Evolutionary conservation across 2,113 vertebrate genomes (phyloP).

Genomic region (Uria lomvia): DNA sequence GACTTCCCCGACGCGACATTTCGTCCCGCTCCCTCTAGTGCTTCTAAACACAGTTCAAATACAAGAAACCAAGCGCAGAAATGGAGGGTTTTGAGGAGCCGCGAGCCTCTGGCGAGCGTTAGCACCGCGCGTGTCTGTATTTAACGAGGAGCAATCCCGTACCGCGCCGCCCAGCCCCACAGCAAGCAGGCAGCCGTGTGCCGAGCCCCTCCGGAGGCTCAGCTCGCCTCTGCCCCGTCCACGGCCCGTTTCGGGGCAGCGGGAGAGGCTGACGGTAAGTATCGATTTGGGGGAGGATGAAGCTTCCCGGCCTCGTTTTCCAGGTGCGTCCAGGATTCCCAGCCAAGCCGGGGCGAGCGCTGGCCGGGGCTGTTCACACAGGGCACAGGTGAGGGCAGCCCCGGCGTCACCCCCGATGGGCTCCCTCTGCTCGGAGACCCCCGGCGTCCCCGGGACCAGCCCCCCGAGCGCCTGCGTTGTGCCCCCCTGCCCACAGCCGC

Average conservation of each 20-base stretch:
- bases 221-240: background rate
- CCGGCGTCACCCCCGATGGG: no score
- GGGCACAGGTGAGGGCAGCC: background rate
- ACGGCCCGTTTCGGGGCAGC: background rate
- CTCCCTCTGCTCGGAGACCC: no score
- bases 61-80: background rate
- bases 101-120: background rate
- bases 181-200: background rate
- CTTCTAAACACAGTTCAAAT: background rate
- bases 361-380: background rate
- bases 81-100: background rate
- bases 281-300: background rate
- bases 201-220: background rate
- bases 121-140: background rate
- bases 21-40: background rate
- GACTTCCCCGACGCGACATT: fast-evolving
- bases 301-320: background rate
- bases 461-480: background rate
- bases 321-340: background rate
- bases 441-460: background rate
- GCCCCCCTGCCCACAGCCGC: background rate
- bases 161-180: background rate
- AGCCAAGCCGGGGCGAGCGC: fast-evolving
- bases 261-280: background rate
- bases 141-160: conserved; percentile 13